These are phyloP conservation scores for Nomada hirtipes DNA, from an alignment of 2,888 invertebrate species.

Conservation along the genomic window DNA sequence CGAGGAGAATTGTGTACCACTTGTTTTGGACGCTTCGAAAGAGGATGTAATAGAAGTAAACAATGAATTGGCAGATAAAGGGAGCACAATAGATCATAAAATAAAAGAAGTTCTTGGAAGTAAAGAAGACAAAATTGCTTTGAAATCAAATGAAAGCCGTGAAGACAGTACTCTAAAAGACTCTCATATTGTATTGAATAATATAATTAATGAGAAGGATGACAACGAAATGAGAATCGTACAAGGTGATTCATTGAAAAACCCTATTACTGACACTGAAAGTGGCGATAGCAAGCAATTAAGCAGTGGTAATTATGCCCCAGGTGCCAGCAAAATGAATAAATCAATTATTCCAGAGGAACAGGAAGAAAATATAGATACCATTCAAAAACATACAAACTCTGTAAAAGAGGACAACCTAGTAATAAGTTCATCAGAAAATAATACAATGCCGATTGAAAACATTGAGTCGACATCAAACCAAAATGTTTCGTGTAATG, in stretches of 20 bases:
- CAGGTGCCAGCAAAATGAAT: constrained; percentile 25
- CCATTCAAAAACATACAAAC: not conserved
- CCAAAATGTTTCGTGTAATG: constrained; percentile 28
- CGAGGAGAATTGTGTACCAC: not conserved
- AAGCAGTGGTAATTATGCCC: constrained; percentile 32
- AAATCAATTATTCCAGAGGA: constrained; percentile 25
- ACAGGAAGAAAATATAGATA: constrained; percentile 2
- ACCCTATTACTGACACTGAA: not conserved
- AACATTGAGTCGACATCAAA: constrained; percentile 5
- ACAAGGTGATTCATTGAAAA: constrained; percentile 13
- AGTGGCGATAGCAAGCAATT: constrained; percentile 36
- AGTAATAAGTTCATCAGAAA: constrained; percentile 14
- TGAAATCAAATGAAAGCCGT: constrained; percentile 5
- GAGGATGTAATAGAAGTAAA: not conserved
- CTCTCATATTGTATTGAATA: not conserved
- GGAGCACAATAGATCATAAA: not conserved
- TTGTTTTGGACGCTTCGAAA: not conserved
- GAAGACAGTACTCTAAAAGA: constrained; percentile 8
- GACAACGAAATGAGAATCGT: constrained; percentile 8
- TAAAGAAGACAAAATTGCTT: not conserved
- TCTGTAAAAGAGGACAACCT: not conserved
- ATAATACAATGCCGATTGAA: constrained; percentile 3
- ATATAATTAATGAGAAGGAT: constrained; percentile 14
- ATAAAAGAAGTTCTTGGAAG: constrained; percentile 24
- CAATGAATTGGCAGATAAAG: constrained; percentile 2